Conservation (phyloP, 2,888 invertebrate species). For the Stramonita haemastoma region DNA sequence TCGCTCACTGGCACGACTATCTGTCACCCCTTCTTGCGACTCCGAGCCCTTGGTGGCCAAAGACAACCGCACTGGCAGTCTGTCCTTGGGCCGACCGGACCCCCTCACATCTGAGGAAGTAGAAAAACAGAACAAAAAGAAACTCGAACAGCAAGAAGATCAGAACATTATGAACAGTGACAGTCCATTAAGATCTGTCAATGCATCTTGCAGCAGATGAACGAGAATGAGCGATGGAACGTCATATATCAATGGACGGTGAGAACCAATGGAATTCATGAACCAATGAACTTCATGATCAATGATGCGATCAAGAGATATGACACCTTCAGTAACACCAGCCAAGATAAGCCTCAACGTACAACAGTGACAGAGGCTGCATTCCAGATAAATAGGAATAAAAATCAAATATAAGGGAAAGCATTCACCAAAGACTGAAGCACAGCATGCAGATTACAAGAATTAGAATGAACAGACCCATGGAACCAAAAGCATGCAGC, state of each 20-base stretch:
- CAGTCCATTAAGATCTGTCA: background rate
- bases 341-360: background rate
- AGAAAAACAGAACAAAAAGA: conserved; percentile 42
- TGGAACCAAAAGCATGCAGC: conserved; percentile 35
- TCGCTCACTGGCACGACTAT: conserved; percentile 68
- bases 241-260: background rate
- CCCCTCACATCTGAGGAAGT: conserved; percentile 59
- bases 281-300: conserved; percentile 14
- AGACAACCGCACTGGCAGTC: conserved; percentile 66
- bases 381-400: conserved; percentile 1
- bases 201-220: conserved; percentile 19
- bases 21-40: conserved; percentile 60
- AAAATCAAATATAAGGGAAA: conserved; percentile 3
- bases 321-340: conserved; percentile 12
- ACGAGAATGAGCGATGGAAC: conserved; percentile 13
- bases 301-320: conserved; percentile 8
- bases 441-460: conserved; percentile 30
- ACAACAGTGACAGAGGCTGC: conserved; percentile 10
- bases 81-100: conserved; percentile 65
- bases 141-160: conserved; percentile 31
- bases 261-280: background rate
- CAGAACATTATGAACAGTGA: conserved; percentile 23
- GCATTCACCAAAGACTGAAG: conserved; percentile 36
- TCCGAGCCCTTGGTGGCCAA: conserved; percentile 63
- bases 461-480: conserved; percentile 27